A percentile compares a stretch with the other conserved stretches of the same genome.
phyloP scores from a whole-genome alignment of 2,797 vertebrate genomes.

The Sebastes taczanowskii region DNA sequence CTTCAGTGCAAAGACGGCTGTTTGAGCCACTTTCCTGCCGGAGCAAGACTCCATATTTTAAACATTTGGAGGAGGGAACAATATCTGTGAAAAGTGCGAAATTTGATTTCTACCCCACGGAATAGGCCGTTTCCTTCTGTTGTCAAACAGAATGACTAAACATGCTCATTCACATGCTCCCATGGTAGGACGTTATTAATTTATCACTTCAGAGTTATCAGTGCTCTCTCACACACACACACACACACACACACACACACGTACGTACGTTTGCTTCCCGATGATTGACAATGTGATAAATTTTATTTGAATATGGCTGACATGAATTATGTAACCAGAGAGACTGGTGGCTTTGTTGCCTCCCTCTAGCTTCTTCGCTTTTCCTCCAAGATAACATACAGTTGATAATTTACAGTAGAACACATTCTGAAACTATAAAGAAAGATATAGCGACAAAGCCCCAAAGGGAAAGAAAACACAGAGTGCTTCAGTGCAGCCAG shows the following conservation, averaged over 20 bases:
- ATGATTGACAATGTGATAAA: constrained; percentile 86
- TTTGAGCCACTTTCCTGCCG: constrained; percentile 67
- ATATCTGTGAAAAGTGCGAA: constrained; percentile 78
- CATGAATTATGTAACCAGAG: constrained; percentile 85
- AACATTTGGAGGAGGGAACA: constrained; percentile 75
- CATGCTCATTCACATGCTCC: constrained; percentile 83
- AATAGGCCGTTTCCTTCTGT: constrained; percentile 83
- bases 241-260: neutral
- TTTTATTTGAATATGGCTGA: constrained; percentile 86
- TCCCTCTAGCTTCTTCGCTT: constrained; percentile 65
- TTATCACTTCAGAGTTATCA: constrained; percentile 82
- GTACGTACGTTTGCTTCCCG: constrained; percentile 57
- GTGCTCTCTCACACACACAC: constrained; percentile 47
- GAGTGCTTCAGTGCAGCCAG: constrained; percentile 45
- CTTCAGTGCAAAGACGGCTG: constrained; percentile 44
- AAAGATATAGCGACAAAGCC: constrained; percentile 61
- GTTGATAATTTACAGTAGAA: constrained; percentile 81
- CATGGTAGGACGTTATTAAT: constrained; percentile 82
- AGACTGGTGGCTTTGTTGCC: constrained; percentile 78
- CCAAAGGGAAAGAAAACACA: constrained; percentile 62
- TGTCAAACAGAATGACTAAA: constrained; percentile 89
- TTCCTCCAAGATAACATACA: constrained; percentile 78
- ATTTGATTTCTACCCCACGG: constrained; percentile 78
- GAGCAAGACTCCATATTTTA: constrained; percentile 72
- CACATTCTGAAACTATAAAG: constrained; percentile 72